A percentile compares a stretch with the other conserved stretches of the same genome.
phyloP scores from a whole-genome alignment of 2,888 invertebrate genomes.

The Yponomeuta evonymella region DNA sequence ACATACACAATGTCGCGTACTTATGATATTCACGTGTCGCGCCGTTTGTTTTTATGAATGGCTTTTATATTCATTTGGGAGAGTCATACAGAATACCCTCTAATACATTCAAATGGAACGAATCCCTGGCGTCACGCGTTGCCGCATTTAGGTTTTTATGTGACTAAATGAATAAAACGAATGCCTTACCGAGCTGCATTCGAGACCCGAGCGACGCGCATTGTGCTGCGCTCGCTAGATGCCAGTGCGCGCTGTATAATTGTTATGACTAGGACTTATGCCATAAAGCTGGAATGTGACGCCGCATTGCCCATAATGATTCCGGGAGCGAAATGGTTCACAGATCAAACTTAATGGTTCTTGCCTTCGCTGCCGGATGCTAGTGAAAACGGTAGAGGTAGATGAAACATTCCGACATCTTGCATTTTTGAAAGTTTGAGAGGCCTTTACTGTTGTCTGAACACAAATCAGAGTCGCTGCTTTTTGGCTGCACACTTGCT shows the following conservation, averaged over 20 bases:
- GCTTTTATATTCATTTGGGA: not conserved
- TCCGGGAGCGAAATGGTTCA: not conserved
- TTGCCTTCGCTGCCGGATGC: not conserved
- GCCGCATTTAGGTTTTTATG: not conserved
- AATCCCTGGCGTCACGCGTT: not conserved
- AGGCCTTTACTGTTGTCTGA: not conserved
- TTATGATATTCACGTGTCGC: not conserved
- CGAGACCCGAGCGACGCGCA: not conserved
- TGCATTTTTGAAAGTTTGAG: not conserved
- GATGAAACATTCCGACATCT: not conserved
- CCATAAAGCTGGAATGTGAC: not conserved
- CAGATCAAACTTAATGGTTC: not conserved
- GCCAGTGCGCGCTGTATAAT: not conserved
- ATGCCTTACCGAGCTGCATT: not conserved
- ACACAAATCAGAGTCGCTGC: not conserved
- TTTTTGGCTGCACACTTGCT: not conserved
- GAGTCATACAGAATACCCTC: not conserved
- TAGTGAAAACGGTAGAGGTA: not conserved
- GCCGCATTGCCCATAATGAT: not conserved
- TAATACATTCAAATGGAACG: not conserved
- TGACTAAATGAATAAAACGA: not conserved
- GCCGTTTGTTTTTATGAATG: not conserved
- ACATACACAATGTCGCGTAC: not conserved
- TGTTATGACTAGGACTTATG: conserved; percentile 1
- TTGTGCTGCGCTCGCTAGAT: not conserved